A percentile compares a stretch with the other conserved stretches of the same genome.
Evolutionary conservation across 1,140 invertebrate species (phyloP).

Genomic region (Chlorops oryzae): DNA sequence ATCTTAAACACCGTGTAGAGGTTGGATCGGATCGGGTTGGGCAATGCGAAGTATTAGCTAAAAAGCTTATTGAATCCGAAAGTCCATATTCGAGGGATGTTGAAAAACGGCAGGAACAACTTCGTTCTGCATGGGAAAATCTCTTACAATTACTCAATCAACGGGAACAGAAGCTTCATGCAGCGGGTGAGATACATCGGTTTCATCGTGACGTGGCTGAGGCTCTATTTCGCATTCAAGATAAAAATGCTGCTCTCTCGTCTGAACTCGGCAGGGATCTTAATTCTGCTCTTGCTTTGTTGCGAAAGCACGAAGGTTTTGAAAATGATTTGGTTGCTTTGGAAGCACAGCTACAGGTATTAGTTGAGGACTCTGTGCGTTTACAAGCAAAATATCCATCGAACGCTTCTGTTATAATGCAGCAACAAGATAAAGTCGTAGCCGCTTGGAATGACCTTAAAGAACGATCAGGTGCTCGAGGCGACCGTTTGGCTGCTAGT

Average conservation of each 20-base stretch:
- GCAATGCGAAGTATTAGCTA: constrained; percentile 86
- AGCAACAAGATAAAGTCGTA: constrained; percentile 77
- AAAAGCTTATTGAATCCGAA: constrained; percentile 80
- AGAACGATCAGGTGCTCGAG: constrained; percentile 68
- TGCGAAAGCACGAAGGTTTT: constrained; percentile 86
- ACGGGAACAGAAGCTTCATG: constrained; percentile 77
- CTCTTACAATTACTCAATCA: constrained; percentile 79
- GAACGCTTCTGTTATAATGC: constrained; percentile 82
- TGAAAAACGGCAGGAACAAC: constrained; percentile 76
- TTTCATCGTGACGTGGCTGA: constrained; percentile 96
- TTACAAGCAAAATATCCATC: constrained; percentile 87
- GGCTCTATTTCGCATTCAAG: constrained; percentile 80
- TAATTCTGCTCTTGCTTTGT: constrained; percentile 75
- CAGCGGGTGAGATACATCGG: constrained; percentile 91
- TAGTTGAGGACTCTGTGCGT: constrained; percentile 85
- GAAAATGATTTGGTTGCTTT: constrained; percentile 92
- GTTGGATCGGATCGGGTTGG: constrained; percentile 87
- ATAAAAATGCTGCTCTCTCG: constrained; percentile 77
- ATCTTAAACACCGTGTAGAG: constrained; percentile 87
- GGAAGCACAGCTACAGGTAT: constrained; percentile 83
- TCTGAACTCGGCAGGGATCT: constrained; percentile 82
- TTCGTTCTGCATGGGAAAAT: constrained; percentile 85
- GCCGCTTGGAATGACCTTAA: constrained; percentile 84
- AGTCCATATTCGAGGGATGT: constrained; percentile 85
- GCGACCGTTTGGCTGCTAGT: constrained; percentile 76